These are phyloP conservation scores for Monomorium pharaonis DNA, from an alignment of 1,140 invertebrate species.

Conservation along the genomic window DNA sequence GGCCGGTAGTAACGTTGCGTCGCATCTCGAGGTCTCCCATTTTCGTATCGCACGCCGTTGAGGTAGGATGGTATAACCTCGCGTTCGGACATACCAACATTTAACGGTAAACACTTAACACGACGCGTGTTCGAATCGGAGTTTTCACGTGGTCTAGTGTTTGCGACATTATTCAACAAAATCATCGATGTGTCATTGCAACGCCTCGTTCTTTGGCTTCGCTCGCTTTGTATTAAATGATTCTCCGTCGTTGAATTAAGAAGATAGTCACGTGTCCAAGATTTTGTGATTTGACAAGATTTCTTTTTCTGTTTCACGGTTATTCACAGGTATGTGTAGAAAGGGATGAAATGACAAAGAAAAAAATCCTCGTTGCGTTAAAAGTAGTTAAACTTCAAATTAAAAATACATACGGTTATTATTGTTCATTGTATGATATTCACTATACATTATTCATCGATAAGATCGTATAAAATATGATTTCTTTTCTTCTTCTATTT, in stretches of 20 bases:
- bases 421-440: neutral
- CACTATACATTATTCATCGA: neutral
- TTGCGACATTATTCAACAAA: neutral
- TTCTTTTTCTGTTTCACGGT: too few species aligned
- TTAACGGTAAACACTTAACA: neutral
- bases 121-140: too few species aligned
- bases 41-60: constrained; percentile 78
- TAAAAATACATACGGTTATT: neutral
- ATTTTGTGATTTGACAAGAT: neutral
- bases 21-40: constrained; percentile 69
- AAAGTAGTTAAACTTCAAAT: neutral
- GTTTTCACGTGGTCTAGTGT: neutral
- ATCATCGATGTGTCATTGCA: neutral
- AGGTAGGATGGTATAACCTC: constrained; percentile 59
- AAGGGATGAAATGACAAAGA: neutral
- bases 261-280: neutral
- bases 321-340: neutral
- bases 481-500: neutral
- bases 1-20: constrained; percentile 62
- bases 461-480: neutral
- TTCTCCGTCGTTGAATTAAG: neutral
- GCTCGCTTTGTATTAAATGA: neutral
- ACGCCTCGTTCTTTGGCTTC: neutral
- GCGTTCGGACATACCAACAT: neutral
- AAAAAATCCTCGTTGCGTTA: neutral